Percentiles rank a stretch among this genome's conserved stretches.
phyloP scores from a whole-genome alignment of 2,888 invertebrate species.

The Tyria jacobaeae region DNA sequence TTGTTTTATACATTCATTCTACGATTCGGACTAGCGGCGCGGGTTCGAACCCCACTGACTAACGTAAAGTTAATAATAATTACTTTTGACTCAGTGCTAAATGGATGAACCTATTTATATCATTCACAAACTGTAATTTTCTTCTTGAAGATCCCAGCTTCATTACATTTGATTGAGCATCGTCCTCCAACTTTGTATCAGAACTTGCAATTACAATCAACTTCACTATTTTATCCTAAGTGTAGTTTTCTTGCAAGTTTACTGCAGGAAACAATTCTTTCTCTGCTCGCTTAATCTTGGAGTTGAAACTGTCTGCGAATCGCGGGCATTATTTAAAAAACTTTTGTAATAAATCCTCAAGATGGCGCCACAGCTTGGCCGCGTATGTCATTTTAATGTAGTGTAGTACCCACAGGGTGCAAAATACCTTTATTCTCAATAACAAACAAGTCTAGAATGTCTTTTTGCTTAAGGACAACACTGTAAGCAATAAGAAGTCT shows the following conservation, averaged over 20 bases:
- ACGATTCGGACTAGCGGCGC: too few species aligned
- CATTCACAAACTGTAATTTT: slow-evolving; percentile 7
- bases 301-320: slow-evolving; percentile 54
- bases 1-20: too few species aligned
- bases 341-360: slow-evolving; percentile 64
- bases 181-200: slow-evolving; percentile 46
- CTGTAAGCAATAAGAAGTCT: too few species aligned
- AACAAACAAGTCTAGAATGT: not conserved
- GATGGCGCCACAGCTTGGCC: slow-evolving; percentile 26
- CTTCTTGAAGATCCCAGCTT: slow-evolving; percentile 9
- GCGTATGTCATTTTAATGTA: not conserved
- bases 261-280: slow-evolving; percentile 60
- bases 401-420: not conserved
- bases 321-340: slow-evolving; percentile 58
- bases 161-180: slow-evolving; percentile 36
- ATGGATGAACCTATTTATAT: slow-evolving; percentile 3
- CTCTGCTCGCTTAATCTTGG: slow-evolving; percentile 60
- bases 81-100: slow-evolving; percentile 2
- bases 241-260: slow-evolving; percentile 60
- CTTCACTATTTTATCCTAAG: slow-evolving; percentile 54
- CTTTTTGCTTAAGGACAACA: too few species aligned
- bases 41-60: too few species aligned
- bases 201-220: slow-evolving; percentile 53
- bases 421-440: not conserved
- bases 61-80: not conserved